phyloP scores from a whole-genome alignment of 2,797 vertebrate species.

The Sardinella longiceps region DNA sequence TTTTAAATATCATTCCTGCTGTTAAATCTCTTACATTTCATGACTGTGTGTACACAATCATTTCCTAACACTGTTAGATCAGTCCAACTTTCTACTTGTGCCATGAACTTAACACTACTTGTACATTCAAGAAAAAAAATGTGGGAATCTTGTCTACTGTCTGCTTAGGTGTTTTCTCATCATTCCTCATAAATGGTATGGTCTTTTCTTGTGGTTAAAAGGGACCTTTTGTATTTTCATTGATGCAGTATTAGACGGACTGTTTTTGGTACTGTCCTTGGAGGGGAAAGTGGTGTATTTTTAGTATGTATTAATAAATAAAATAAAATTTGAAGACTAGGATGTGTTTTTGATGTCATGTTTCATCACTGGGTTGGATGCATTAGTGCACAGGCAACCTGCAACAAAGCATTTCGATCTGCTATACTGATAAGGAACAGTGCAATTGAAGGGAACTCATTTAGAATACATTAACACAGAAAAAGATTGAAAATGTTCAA shows the following conservation, averaged over 20 bases:
- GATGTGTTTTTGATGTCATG: too few relatives aligned
- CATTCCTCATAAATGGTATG: background rate
- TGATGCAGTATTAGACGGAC: background rate
- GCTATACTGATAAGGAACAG: too few relatives aligned
- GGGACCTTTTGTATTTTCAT: background rate
- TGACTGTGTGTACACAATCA: background rate
- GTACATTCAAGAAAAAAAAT: background rate
- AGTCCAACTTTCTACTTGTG: background rate
- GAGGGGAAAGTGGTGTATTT: background rate
- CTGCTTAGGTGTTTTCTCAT: background rate
- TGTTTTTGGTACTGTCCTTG: background rate
- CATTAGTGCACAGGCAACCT: too few relatives aligned
- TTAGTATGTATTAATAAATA: slow-evolving; percentile 11
- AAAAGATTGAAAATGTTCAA: too few relatives aligned
- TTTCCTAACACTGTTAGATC: background rate
- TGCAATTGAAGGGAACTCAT: too few relatives aligned
- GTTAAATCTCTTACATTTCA: background rate
- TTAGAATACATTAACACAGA: too few relatives aligned
- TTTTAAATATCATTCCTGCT: background rate
- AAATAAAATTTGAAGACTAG: too few relatives aligned
- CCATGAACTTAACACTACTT: background rate
- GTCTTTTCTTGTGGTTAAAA: background rate
- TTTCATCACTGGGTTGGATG: too few relatives aligned
- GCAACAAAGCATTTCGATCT: too few relatives aligned
- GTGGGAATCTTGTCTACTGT: background rate